Evolutionary conservation across 2,113 vertebrate genomes (phyloP).

Genomic region (Poicephalus meyeri): DNA sequence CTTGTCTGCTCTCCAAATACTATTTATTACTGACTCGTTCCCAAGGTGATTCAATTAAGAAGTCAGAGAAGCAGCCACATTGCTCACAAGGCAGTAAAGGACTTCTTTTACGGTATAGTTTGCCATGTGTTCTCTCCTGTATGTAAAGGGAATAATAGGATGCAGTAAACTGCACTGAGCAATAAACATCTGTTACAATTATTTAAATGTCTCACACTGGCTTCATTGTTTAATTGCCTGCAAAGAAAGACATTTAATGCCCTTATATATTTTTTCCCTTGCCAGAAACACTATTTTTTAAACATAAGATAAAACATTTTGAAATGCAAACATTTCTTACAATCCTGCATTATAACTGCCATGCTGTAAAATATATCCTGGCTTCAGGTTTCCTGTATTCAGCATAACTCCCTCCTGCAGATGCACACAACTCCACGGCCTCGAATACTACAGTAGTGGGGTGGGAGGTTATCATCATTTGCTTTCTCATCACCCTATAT

Average conservation of each 20-base stretch:
- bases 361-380: background rate
- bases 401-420: background rate
- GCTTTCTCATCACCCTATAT: background rate
- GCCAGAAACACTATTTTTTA: constrained; percentile 34
- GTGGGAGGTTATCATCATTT: background rate
- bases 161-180: constrained; percentile 31
- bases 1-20: constrained; percentile 16
- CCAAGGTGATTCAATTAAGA: constrained; percentile 52
- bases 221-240: constrained; percentile 60
- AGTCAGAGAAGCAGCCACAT: constrained; percentile 30
- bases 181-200: constrained; percentile 67
- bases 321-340: background rate
- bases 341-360: background rate
- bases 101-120: constrained; percentile 25
- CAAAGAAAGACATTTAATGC: constrained; percentile 38
- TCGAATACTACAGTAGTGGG: background rate
- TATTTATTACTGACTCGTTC: constrained; percentile 24
- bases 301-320: constrained; percentile 40
- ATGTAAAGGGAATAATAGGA: constrained; percentile 37
- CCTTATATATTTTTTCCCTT: background rate
- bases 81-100: constrained; percentile 38
- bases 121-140: constrained; percentile 28
- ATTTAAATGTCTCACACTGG: constrained; percentile 47
- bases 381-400: background rate
- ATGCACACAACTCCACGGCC: background rate